Evolutionary conservation across 2,888 invertebrate genomes (phyloP).

Genomic region (Eurytoma adleriae): DNA sequence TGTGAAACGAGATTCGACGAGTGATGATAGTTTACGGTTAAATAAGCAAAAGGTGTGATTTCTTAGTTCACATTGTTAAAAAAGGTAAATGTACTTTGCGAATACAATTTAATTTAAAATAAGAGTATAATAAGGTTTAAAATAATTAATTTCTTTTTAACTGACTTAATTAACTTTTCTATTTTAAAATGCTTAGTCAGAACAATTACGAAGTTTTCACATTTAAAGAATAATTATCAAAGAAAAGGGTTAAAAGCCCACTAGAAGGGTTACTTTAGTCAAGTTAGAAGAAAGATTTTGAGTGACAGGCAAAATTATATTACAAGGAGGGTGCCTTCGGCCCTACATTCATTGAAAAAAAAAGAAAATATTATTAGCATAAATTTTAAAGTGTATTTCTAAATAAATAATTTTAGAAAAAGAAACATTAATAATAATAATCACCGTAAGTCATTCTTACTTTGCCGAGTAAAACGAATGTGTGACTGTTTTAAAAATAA

Average conservation of each 20-base stretch:
- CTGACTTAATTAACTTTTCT: constrained; percentile 4
- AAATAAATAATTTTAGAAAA: no score
- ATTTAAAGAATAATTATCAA: constrained; percentile 37
- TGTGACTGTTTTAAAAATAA: neutral
- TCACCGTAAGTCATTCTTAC: no score
- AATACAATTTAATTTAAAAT: no score
- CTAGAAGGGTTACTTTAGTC: constrained; percentile 23
- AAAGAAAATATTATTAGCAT: constrained; percentile 8
- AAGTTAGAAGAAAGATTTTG: constrained; percentile 50
- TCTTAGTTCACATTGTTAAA: no score
- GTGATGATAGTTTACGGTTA: neutral
- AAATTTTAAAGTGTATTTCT: no score
- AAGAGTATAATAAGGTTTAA: no score
- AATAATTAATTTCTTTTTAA: constrained; percentile 12
- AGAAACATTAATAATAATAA: no score
- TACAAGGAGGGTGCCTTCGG: constrained; percentile 58
- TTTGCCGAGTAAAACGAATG: neutral
- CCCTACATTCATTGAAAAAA: constrained; percentile 31
- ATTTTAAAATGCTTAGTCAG: neutral
- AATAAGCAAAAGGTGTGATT: no score
- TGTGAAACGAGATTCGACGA: no score
- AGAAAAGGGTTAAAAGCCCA: constrained; percentile 5
- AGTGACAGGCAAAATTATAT: constrained; percentile 60
- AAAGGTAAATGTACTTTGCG: no score
- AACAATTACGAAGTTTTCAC: constrained; percentile 34